Evolutionary conservation across 2,888 invertebrate genomes (phyloP).

Genomic region (Drosophila antonietae): DNA sequence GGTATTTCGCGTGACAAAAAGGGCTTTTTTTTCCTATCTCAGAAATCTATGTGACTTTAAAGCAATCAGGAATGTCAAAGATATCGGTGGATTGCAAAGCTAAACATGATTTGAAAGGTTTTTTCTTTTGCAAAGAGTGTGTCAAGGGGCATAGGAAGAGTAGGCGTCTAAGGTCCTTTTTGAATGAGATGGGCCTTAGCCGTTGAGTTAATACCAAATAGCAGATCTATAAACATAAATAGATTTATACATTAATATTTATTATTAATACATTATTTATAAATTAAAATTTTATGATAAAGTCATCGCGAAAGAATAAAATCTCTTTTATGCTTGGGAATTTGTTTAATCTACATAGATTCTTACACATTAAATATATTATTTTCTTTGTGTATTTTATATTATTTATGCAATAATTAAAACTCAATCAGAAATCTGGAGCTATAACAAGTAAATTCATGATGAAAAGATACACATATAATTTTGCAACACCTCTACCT

Average conservation of each 20-base stretch:
- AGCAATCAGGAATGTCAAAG: background rate
- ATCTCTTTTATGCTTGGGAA: no score
- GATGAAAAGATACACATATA: background rate
- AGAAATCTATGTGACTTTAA: background rate
- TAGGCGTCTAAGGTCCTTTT: background rate
- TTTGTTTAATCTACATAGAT: no score
- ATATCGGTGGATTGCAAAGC: background rate
- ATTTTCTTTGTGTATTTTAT: no score
- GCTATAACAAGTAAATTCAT: background rate
- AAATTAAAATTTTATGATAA: no score
- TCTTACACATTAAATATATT: no score
- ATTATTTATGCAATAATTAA: background rate
- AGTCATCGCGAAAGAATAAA: no score
- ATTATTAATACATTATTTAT: background rate
- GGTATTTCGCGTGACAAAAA: slow-evolving; percentile 4
- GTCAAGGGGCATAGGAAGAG: background rate
- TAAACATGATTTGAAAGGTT: background rate
- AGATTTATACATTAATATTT: background rate
- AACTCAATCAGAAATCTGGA: no score
- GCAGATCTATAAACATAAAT: background rate
- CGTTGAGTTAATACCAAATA: background rate
- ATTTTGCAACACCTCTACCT: background rate
- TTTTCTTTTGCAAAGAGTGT: background rate
- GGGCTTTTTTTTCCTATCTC: background rate
- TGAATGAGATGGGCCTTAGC: background rate